Percentiles rank a stretch among this genome's conserved stretches.
Conservation (phyloP, 2,888 invertebrate species). For the Folsomia candida region DNA sequence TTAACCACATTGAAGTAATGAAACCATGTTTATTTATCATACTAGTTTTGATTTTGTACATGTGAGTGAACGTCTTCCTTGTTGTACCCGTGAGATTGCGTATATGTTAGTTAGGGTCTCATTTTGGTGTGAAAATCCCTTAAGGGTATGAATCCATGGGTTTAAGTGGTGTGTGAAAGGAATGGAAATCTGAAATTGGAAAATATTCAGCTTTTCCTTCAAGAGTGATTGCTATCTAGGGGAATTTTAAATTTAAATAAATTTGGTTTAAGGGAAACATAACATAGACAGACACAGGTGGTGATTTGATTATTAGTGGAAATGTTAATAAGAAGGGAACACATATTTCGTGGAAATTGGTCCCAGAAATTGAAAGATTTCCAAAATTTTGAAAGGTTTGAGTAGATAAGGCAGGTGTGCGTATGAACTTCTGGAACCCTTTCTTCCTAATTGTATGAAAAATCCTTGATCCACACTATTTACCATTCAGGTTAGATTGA, state of each 20-base stretch:
- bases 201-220: neutral
- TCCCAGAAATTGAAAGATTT: neutral
- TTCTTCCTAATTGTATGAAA: neutral
- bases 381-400: neutral
- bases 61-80: no score
- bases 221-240: neutral
- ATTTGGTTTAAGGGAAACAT: neutral
- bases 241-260: neutral
- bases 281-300: neutral
- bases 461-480: neutral
- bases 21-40: neutral
- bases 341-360: neutral
- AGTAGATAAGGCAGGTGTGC: neutral
- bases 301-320: neutral
- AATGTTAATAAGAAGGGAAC: neutral
- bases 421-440: neutral
- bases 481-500: neutral
- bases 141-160: neutral
- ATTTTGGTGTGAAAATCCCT: neutral
- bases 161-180: neutral
- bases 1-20: no score
- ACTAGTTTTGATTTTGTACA: neutral
- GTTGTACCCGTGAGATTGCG: neutral
- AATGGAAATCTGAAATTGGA: neutral
- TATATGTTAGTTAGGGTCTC: neutral